Evolutionary conservation across 2,888 invertebrate species (phyloP), one percentile per base, ranked within the genome.

Genomic region (Eristalis tenax): DNA sequence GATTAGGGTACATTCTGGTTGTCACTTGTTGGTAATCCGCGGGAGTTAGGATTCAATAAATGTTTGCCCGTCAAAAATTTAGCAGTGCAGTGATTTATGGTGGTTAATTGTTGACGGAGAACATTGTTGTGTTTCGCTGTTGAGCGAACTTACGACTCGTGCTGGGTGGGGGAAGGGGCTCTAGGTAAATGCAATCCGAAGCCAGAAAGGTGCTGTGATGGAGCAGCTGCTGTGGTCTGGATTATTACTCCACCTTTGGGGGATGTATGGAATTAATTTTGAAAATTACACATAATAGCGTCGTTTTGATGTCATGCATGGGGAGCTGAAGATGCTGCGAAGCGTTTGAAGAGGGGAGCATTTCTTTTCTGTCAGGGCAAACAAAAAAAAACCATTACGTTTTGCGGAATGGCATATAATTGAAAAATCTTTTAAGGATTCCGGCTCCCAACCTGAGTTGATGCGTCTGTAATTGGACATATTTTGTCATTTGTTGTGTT

Each of bases 11-110:
- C 38, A 56, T 23, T 66, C 66, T 75, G 65, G 57, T 3, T 66
- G 32, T 43, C 73, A 73, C 64, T 80, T 80, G 65, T 73, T 59
- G 73, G 66, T 66, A 63, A 68, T 73, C 74, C 61, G 32, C 22
- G 23, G 50, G 13, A 2, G 35, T 64, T 71, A 57, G 35, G 22
- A 71, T 78, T 78, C 78, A 78, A 65, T 78, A 50, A 78, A 56
- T 50, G 18, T 57, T 56, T 8, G 22, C 5, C 43, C 15, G 6
- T 43, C 4, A 50, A 4, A 11, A 32, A 15, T 0, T 6, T 38
- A 50, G 4, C 13, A 70, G 15, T 56, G 15, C 6, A 22, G 38
- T 70, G 70, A 70, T 70, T 57, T 57, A 70, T 70, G 4, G 38
- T n/a, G 63, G 63, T 28, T 28, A 18, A 28, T 28, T 63, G 28